phyloP scores from a whole-genome alignment of 2,888 invertebrate species.

The Dione juno region DNA sequence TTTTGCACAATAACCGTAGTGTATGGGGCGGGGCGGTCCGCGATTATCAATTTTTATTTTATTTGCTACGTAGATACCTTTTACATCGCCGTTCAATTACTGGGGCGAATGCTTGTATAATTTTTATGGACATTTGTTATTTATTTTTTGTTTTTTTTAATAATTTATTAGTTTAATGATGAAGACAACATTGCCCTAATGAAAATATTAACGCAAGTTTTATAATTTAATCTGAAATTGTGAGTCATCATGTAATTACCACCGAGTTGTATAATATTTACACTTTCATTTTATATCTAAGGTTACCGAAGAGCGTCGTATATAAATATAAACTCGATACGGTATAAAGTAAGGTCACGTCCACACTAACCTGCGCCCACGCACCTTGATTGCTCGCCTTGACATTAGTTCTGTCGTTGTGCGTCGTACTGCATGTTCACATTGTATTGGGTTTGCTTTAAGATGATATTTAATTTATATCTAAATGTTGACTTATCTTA shows the following conservation, averaged over 20 bases:
- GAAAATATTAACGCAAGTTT: neutral
- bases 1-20: conserved; percentile 71
- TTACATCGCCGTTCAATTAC: conserved; percentile 83
- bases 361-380: conserved; percentile 69
- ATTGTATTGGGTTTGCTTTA: conserved; percentile 33
- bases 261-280: conserved; percentile 23
- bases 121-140: conserved; percentile 56
- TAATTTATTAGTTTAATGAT: neutral
- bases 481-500: neutral
- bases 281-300: conserved; percentile 31
- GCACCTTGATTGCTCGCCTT: conserved; percentile 80
- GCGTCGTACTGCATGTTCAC: conserved; percentile 53
- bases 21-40: conserved; percentile 72
- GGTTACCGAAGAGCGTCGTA: conserved; percentile 35
- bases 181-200: neutral
- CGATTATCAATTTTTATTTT: conserved; percentile 77
- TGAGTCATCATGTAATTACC: neutral
- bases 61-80: conserved; percentile 81
- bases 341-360: conserved; percentile 50
- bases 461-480: neutral
- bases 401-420: conserved; percentile 80
- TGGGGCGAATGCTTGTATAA: conserved; percentile 63
- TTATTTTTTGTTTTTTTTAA: neutral
- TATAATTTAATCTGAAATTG: neutral
- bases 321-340: conserved; percentile 42